Percentiles rank a stretch among this genome's conserved stretches.
phyloP scores from a whole-genome alignment of 2,797 vertebrate species.

The Manis javanica region DNA sequence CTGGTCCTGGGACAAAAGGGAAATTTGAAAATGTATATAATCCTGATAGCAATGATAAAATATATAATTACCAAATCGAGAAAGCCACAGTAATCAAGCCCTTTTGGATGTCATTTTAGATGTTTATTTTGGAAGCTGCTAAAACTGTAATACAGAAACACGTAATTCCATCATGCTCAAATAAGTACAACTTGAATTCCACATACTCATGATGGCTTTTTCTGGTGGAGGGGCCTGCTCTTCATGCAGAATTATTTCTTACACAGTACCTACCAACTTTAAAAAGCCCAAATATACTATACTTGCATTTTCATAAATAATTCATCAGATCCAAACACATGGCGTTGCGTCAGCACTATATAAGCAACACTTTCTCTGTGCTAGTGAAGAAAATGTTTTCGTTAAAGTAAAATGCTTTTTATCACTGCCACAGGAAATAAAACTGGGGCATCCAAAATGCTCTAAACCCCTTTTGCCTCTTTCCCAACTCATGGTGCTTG shows the following conservation, averaged over 20 bases:
- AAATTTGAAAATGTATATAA: neutral
- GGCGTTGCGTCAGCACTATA: neutral
- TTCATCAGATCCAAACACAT: neutral
- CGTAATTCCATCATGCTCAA: fast-evolving
- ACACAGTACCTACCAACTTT: neutral
- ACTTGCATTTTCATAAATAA: constrained; percentile 8
- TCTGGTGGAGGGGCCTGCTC: neutral
- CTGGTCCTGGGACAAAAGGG: neutral
- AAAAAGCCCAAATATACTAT: neutral
- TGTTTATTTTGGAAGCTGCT: neutral
- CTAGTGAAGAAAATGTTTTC: neutral
- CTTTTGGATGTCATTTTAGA: neutral
- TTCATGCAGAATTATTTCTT: neutral
- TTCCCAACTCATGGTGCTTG: fast-evolving
- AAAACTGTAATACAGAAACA: neutral
- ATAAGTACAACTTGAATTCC: fast-evolving
- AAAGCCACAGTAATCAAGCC: fast-evolving
- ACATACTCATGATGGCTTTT: fast-evolving
- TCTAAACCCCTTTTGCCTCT: fast-evolving
- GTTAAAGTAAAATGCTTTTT: neutral
- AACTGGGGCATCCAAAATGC: neutral
- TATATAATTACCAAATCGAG: neutral
- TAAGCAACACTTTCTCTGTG: neutral
- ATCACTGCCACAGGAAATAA: neutral
- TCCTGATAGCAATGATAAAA: neutral